Evolutionary conservation across 2,797 vertebrate genomes (phyloP), one percentile per base, ranked within the genome.

Genomic region (Bradypodion ventrale): DNA sequence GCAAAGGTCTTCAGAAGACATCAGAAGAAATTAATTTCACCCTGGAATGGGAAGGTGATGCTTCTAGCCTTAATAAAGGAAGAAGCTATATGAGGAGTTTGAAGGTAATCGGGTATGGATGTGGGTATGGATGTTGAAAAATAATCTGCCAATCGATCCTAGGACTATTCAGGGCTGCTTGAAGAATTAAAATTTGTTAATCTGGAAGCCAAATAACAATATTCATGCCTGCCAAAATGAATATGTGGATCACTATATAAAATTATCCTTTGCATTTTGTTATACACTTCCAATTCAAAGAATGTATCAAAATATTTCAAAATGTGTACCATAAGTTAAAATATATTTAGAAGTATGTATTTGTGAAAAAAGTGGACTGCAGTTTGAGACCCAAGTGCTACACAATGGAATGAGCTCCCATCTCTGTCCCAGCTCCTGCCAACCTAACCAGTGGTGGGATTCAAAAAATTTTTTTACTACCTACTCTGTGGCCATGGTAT

Each of bases 1-100:
- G 83, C 60, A 83, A 87, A 92, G 72, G 49, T 85, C 87, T 92
- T 92, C 81, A 83, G 85, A 0, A 87, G 69, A 83, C 62, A 78
- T 76, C 46, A 56, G 49, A 70, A 87, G 78, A 83, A 59, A 75
- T 4, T 82, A 79, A 49, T 56, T 52, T 56, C 69, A 84, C 56
- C 27, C 76, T 68, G 32, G 89, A 75, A 32, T 85, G n/a, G n/a
- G n/a, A n/a, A n/a, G n/a, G n/a, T n/a, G n/a, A n/a, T n/a, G n/a
- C n/a, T 69, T n/a, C 21, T 10, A 3, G 21, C 49, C 6, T 5
- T 21, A 35, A 89, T 91, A 88, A 84, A 86, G 87, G 88, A 76
- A 81, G 40, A 78, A 68, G 77, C 23, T 40, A 82, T 74, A 32
- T 83, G 77, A 68, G 62, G 73, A 83, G 65, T 42, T 49, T 9